phyloP scores from a whole-genome alignment of 2,888 invertebrate species.

The Lampropteryx suffumata region DNA sequence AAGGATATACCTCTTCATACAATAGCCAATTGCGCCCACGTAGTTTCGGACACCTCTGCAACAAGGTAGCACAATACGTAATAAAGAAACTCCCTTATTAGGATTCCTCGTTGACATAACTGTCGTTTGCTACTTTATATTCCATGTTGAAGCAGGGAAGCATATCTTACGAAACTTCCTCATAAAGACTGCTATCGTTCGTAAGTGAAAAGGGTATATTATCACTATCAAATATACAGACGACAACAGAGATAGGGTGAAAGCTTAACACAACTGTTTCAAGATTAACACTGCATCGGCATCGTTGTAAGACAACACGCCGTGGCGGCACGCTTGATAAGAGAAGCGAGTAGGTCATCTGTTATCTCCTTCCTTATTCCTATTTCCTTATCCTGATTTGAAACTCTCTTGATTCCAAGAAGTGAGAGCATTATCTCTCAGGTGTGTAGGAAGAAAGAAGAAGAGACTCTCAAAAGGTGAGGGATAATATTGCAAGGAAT shows the following conservation, averaged over 20 bases:
- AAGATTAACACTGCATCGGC: slow-evolving; percentile 42
- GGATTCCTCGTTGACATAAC: slow-evolving; percentile 35
- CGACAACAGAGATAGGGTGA: slow-evolving; percentile 38
- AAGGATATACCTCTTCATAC: slow-evolving; percentile 32
- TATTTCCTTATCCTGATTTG: slow-evolving; percentile 34
- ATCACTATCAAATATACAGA: slow-evolving; percentile 40
- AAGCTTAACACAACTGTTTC: slow-evolving; percentile 45
- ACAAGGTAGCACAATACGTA: slow-evolving; percentile 34
- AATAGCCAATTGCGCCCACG: slow-evolving; percentile 39
- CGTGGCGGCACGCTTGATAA: slow-evolving; percentile 44
- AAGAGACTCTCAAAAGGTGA: no score
- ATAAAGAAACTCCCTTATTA: slow-evolving; percentile 37
- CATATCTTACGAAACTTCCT: slow-evolving; percentile 34
- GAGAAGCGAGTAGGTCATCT: slow-evolving; percentile 45
- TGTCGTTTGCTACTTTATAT: slow-evolving; percentile 31
- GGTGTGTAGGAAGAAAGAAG: no score
- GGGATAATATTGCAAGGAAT: no score
- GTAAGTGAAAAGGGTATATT: slow-evolving; percentile 25
- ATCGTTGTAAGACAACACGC: slow-evolving; percentile 38
- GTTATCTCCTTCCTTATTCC: slow-evolving; percentile 51
- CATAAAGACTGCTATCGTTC: slow-evolving; percentile 32
- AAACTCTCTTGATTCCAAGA: slow-evolving; percentile 41
- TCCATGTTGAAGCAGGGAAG: slow-evolving; percentile 22
- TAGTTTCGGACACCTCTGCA: slow-evolving; percentile 33
- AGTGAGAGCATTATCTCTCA: slow-evolving; percentile 37